phyloP scores from a whole-genome alignment of 2,888 invertebrate species.

The Copidosoma aretas region DNA sequence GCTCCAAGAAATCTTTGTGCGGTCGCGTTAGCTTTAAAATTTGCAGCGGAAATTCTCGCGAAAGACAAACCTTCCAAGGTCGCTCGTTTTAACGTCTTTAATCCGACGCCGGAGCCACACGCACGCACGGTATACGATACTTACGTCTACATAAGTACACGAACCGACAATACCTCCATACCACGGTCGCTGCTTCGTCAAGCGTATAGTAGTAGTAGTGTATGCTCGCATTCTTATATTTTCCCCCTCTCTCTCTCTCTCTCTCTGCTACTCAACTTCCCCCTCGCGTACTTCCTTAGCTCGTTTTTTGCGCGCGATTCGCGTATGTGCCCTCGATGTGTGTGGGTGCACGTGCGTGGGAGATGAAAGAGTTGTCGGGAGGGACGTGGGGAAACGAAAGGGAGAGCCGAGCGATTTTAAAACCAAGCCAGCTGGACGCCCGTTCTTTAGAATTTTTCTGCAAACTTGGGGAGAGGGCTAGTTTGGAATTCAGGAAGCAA shows the following conservation, averaged over 20 bases:
- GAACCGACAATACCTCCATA: conserved; percentile 25
- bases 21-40: not conserved
- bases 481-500: too few relatives aligned
- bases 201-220: conserved; percentile 10
- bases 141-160: not conserved
- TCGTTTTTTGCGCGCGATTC: conserved; percentile 1
- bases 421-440: conserved; percentile 1
- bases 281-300: not conserved
- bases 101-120: conserved; percentile 8
- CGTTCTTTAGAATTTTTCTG: too few relatives aligned
- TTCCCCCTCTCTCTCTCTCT: conserved; percentile 5
- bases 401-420: not conserved
- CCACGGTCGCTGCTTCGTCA: conserved; percentile 21
- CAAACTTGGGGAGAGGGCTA: too few relatives aligned
- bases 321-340: not conserved
- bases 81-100: conserved; percentile 23
- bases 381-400: conserved; percentile 8
- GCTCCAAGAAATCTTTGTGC: too few relatives aligned
- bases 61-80: conserved; percentile 19
- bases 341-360: not conserved
- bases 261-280: not conserved
- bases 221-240: conserved; percentile 5
- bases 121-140: too few relatives aligned
- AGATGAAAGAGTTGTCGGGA: conserved; percentile 22
- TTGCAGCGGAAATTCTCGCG: not conserved